These are phyloP conservation scores for Trichosurus vulpecula DNA, from an alignment of 2,797 vertebrate species.

Conservation along the genomic window DNA sequence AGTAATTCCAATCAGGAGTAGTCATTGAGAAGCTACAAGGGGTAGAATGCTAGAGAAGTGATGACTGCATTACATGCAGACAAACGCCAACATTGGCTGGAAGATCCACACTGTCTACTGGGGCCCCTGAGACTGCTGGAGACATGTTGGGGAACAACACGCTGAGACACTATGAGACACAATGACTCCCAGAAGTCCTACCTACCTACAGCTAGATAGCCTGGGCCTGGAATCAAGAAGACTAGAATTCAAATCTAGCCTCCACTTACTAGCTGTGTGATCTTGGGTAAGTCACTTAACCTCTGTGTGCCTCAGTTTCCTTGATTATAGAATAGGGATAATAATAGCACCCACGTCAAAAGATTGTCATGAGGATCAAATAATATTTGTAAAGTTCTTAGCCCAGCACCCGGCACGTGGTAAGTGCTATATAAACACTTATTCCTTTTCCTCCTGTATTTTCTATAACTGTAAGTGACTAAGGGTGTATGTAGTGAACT, in stretches of 20 bases:
- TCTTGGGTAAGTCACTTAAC: not conserved
- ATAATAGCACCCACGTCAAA: not conserved
- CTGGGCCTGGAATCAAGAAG: not conserved
- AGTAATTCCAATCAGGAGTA: not conserved
- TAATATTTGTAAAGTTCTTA: not conserved
- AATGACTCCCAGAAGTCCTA: not conserved
- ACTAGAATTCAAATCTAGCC: not conserved
- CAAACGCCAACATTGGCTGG: not conserved
- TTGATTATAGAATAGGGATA: not conserved
- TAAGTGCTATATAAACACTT: no score
- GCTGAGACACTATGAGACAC: not conserved
- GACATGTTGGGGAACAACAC: not conserved
- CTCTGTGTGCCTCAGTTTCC: not conserved
- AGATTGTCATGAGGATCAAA: not conserved
- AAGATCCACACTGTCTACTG: not conserved
- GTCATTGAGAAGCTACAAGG: not conserved
- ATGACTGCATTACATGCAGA: not conserved
- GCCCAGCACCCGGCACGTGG: no score
- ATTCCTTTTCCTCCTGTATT: not conserved
- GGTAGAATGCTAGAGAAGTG: not conserved
- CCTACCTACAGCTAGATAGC: not conserved
- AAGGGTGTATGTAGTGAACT: not conserved
- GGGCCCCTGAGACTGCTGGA: not conserved
- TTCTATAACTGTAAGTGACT: not conserved
- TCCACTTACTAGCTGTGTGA: not conserved